These are phyloP conservation scores for Macrostomum cliftonense DNA, from an alignment of 2,888 invertebrate genomes.

Conservation along the genomic window DNA sequence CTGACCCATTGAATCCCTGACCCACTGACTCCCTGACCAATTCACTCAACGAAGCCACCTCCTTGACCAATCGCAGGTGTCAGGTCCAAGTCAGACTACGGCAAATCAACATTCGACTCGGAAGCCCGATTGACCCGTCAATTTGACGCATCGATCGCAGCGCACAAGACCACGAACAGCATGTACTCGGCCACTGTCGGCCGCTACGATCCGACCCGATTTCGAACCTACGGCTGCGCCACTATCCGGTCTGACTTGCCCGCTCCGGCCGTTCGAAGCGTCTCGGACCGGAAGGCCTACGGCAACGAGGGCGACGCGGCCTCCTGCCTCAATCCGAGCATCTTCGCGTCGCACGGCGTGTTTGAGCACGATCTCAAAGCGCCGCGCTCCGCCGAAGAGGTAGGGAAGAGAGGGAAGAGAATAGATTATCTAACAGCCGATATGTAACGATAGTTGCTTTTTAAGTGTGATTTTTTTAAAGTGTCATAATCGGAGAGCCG, in stretches of 20 bases:
- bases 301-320: slow-evolving; percentile 32
- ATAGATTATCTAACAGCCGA: no score
- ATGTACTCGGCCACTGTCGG: slow-evolving; percentile 31
- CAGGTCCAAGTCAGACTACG: background rate
- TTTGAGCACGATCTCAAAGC: slow-evolving; percentile 29
- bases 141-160: slow-evolving; percentile 26
- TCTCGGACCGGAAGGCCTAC: slow-evolving; percentile 27
- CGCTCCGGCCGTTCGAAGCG: slow-evolving; percentile 25
- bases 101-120: background rate
- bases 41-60: no score
- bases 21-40: no score
- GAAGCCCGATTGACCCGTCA: slow-evolving; percentile 21
- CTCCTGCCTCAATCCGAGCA: slow-evolving; percentile 28
- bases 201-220: slow-evolving; percentile 7
- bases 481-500: no score
- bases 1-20: no score
- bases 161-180: slow-evolving; percentile 24
- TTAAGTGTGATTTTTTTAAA: no score
- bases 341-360: slow-evolving; percentile 27
- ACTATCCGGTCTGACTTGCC: slow-evolving; percentile 29
- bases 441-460: no score
- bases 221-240: slow-evolving; percentile 29
- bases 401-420: slow-evolving; percentile 12
- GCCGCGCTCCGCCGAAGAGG: slow-evolving; percentile 27
- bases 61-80: no score